These are phyloP conservation scores for Rhyzopertha dominica DNA, from an alignment of 1,140 invertebrate genomes.

Conservation along the genomic window DNA sequence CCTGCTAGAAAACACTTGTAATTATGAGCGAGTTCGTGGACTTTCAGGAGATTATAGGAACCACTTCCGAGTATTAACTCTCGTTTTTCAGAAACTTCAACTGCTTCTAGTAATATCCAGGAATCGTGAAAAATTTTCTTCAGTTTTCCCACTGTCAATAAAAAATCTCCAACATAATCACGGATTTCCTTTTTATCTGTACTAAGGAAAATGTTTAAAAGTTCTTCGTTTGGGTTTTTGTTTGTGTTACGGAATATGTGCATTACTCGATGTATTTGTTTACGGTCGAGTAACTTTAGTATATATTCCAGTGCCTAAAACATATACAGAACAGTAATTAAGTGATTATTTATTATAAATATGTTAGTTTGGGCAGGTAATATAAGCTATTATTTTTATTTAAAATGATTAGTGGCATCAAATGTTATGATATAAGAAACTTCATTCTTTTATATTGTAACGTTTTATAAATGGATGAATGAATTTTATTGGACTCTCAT, in stretches of 20 bases:
- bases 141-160: conserved; percentile 49
- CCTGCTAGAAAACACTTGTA: not conserved
- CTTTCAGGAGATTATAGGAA: not conserved
- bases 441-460: too few relatives aligned
- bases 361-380: not conserved
- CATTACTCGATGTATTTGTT: conserved; percentile 58
- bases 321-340: conserved; percentile 6
- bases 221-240: conserved; percentile 52
- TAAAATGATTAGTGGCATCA: too few relatives aligned
- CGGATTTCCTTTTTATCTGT: conserved; percentile 50
- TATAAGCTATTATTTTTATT: too few relatives aligned
- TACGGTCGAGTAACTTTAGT: conserved; percentile 53
- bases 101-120: conserved; percentile 53
- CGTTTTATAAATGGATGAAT: too few relatives aligned
- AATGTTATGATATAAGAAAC: too few relatives aligned
- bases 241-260: conserved; percentile 58
- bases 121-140: conserved; percentile 48
- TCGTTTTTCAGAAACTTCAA: conserved; percentile 49
- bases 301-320: conserved; percentile 58
- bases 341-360: not conserved
- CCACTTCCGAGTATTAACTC: conserved; percentile 4
- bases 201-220: conserved; percentile 51
- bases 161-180: conserved; percentile 56
- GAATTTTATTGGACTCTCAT: too few relatives aligned
- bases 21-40: not conserved